phyloP scores from a whole-genome alignment of 1,140 invertebrate species.

The Heliconius nattereri region DNA sequence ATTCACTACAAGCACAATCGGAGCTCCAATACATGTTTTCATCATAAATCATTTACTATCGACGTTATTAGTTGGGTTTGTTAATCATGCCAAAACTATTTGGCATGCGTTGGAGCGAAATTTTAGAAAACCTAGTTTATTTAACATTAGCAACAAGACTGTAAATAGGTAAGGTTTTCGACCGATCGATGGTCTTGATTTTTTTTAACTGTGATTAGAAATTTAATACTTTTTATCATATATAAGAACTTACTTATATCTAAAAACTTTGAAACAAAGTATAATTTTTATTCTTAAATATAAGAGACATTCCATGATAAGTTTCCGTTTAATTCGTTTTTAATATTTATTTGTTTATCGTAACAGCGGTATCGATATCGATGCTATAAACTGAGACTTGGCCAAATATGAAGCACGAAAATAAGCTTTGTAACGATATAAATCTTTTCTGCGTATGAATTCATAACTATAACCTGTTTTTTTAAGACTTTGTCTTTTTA shows the following conservation, averaged over 20 bases:
- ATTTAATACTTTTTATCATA: not conserved
- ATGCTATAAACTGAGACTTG: not conserved
- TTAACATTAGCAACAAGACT: conserved; percentile 25
- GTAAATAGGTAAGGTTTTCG: conserved; percentile 4
- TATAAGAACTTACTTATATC: not conserved
- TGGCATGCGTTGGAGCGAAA: conserved; percentile 24
- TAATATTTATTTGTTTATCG: not conserved
- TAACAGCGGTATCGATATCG: not conserved
- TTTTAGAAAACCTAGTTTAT: conserved; percentile 27
- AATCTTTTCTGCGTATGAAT: not conserved
- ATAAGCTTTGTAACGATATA: not conserved
- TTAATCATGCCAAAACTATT: conserved; percentile 31
- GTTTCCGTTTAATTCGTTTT: no score
- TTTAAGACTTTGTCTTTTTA: not conserved
- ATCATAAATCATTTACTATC: conserved; percentile 29
- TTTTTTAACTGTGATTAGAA: no score
- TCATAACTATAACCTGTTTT: not conserved
- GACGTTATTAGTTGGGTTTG: conserved; percentile 1
- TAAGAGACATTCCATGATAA: not conserved
- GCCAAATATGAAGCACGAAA: not conserved
- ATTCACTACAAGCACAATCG: not conserved
- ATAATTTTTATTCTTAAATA: not conserved
- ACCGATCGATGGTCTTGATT: not conserved
- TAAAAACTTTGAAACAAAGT: not conserved
- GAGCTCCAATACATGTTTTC: not conserved